phyloP scores from a whole-genome alignment of 2,888 invertebrate species.

The Trisateles emortualis region DNA sequence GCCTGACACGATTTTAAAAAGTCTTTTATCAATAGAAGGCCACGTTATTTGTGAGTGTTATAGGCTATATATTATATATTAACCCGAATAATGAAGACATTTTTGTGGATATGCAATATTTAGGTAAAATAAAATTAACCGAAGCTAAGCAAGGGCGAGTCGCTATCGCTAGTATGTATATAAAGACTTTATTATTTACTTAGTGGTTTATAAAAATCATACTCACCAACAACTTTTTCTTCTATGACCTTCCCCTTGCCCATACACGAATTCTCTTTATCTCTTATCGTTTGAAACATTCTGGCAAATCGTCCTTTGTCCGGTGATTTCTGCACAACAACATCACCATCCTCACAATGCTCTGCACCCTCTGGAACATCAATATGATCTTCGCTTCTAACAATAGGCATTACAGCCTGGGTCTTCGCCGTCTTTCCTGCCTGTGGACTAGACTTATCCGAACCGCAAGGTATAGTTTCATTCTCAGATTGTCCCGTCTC shows the following conservation, averaged over 20 bases:
- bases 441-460: slow-evolving; percentile 82
- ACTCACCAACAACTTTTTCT: slow-evolving; percentile 75
- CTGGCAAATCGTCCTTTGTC: slow-evolving; percentile 79
- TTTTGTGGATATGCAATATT: too few species aligned
- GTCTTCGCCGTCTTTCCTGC: slow-evolving; percentile 74
- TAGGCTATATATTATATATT: too few species aligned
- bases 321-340: slow-evolving; percentile 71
- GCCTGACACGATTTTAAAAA: too few species aligned
- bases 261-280: slow-evolving; percentile 82
- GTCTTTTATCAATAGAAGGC: too few species aligned
- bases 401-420: slow-evolving; percentile 82
- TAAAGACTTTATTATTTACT: too few species aligned
- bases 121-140: too few species aligned
- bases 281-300: slow-evolving; percentile 77
- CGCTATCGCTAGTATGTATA: too few species aligned
- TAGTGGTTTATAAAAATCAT: not conserved
- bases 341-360: slow-evolving; percentile 68
- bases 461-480: slow-evolving; percentile 82
- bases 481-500: slow-evolving; percentile 81
- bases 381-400: slow-evolving; percentile 78
- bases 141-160: too few species aligned
- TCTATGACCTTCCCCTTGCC: slow-evolving; percentile 83
- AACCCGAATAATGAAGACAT: too few species aligned
- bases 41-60: too few species aligned
- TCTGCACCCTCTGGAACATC: slow-evolving; percentile 59